Conservation (phyloP, 2,113 vertebrate genomes). For the Formicarius rufipectus region DNA sequence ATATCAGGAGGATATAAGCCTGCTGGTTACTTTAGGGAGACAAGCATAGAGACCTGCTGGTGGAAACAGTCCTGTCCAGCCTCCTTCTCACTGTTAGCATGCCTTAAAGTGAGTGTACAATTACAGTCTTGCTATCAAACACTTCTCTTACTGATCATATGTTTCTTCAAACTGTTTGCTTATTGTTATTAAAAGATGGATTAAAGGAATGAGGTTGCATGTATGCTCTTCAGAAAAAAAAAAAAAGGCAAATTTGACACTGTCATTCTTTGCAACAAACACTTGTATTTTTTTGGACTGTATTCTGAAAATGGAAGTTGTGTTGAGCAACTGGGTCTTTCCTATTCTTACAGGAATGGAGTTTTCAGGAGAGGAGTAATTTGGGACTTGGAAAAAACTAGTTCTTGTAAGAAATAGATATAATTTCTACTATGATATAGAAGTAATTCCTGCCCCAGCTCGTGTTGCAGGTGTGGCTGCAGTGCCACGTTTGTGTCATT, state of each 20-base stretch:
- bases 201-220: neutral
- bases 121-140: neutral
- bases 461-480: too few relatives aligned
- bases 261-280: neutral
- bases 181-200: neutral
- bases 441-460: too few relatives aligned
- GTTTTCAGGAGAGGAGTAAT: neutral
- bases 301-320: neutral
- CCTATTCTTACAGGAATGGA: neutral
- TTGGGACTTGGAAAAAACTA: neutral
- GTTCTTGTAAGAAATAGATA: neutral
- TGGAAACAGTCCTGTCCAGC: neutral
- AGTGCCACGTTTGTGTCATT: too few relatives aligned
- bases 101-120: neutral
- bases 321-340: neutral
- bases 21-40: neutral
- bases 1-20: neutral
- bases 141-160: neutral
- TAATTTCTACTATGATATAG: neutral
- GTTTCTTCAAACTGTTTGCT: neutral
- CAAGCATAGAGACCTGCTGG: neutral
- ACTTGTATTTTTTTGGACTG: fast-evolving
- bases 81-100: neutral
- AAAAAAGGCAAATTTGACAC: neutral
- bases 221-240: neutral